These are phyloP conservation scores for Dynastes hyllus DNA, from an alignment of 2,888 invertebrate species.

Conservation along the genomic window DNA sequence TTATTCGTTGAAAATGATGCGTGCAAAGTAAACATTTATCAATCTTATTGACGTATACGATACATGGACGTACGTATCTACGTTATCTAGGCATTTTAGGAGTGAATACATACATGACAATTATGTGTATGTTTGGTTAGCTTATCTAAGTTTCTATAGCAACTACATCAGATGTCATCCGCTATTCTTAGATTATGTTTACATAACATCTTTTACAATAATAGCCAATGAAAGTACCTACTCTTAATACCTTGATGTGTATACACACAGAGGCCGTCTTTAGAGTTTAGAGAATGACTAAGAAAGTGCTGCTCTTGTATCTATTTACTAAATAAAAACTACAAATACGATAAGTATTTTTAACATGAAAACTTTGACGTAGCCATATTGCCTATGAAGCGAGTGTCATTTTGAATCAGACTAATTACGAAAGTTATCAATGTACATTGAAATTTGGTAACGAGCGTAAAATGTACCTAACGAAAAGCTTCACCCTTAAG, in stretches of 20 bases:
- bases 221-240: not conserved
- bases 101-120: conserved; percentile 13
- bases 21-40: conserved; percentile 19
- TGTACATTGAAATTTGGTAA: too few species aligned
- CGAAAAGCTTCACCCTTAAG: too few species aligned
- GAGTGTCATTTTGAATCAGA: too few species aligned
- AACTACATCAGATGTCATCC: conserved; percentile 5
- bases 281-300: too few species aligned
- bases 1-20: conserved; percentile 6
- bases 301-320: too few species aligned
- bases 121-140: conserved; percentile 4
- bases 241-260: not conserved
- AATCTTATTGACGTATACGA: conserved; percentile 7
- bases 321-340: too few species aligned
- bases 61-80: not conserved
- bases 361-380: too few species aligned
- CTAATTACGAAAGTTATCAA: too few species aligned
- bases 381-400: too few species aligned
- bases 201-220: conserved; percentile 2
- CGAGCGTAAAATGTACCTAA: too few species aligned
- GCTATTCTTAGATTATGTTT: conserved; percentile 10
- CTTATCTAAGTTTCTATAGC: conserved; percentile 11
- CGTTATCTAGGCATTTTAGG: conserved; percentile 4
- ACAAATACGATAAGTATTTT: too few species aligned
- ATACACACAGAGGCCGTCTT: not conserved